Base-by-base conservation (phyloP, 2,888 invertebrate genomes). In the Troides aeacus region DNA sequence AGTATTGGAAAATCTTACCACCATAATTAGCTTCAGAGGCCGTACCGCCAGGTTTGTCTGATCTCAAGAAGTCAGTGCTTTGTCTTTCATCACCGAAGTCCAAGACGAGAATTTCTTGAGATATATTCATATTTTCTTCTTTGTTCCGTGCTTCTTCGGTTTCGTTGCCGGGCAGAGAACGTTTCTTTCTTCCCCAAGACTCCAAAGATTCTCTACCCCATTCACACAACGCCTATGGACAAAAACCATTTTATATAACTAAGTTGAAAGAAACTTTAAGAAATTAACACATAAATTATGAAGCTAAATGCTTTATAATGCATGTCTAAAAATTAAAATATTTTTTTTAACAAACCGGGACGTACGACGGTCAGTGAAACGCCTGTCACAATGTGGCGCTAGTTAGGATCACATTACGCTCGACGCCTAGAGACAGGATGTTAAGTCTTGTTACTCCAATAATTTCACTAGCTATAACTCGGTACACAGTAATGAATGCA, bases 31-130 rank as follows among this genome's bases (percentile, higher is more conserved):
- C 93, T 76, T 93, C 93, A 1, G 93, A 91, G 5, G 93, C 93
- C 8, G 86, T 86, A 61, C 93, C 93, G 69, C 94, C 96, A 76
- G 96, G 95, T 72, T 96, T 94, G 80, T 97, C 97, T 2, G 93
- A 91, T 83, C 95, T 96, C 76, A 97, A 93, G 90, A 95, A 97
- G 75, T 97, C 97, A 60, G 94, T 94, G 64, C 95, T 95, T 86
- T 97, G 97, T 77, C 95, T 78, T 74, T 98, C 97, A 89, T 98
- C 98, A 64, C 97, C 98, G 79, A 97, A 97, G 93, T 98, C 98
- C 75, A 98, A 92, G 3, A 98, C 98, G 30, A 98, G 93, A 81
- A 98, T 98, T 90, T 98, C 98, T 87, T 98, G 98, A 60, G 98
- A 98, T 73, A 98, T 94, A 75, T 97, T 98, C 97, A 98, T 98